These are phyloP conservation scores for Emys orbicularis DNA, from an alignment of 2,797 vertebrate species.

Conservation along the genomic window DNA sequence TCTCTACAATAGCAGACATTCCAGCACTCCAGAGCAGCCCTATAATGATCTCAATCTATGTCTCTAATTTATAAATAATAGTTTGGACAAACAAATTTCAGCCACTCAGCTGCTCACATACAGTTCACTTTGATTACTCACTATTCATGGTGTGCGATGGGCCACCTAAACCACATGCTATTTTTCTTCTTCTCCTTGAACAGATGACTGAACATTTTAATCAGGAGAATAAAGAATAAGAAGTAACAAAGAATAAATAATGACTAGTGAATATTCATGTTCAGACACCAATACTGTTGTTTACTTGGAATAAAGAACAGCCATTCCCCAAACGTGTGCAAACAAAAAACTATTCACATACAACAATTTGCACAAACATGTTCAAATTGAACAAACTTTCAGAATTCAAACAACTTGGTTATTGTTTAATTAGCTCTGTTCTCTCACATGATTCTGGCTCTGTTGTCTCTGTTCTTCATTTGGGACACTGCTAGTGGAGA, in stretches of 20 bases:
- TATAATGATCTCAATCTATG: background rate
- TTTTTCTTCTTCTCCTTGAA: background rate
- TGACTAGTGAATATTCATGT: background rate
- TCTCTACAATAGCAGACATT: background rate
- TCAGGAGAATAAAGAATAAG: background rate
- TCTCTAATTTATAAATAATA: background rate
- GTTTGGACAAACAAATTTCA: background rate
- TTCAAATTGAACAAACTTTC: slow-evolving; percentile 1
- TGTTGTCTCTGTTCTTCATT: background rate
- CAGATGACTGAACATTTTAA: background rate
- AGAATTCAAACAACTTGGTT: background rate
- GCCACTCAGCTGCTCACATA: background rate
- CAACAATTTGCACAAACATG: background rate
- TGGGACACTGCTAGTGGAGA: background rate
- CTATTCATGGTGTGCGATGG: background rate
- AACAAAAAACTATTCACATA: background rate
- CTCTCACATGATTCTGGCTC: background rate
- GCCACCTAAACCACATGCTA: background rate
- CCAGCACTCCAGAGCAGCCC: background rate
- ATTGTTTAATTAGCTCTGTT: background rate
- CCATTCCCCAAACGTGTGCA: background rate
- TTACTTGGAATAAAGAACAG: background rate
- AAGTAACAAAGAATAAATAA: background rate
- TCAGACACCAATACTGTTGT: background rate
- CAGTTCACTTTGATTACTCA: background rate